A percentile compares a stretch with the other conserved stretches of the same genome.
phyloP scores from a whole-genome alignment of 2,113 vertebrate species.

The Narcine bancroftii region DNA sequence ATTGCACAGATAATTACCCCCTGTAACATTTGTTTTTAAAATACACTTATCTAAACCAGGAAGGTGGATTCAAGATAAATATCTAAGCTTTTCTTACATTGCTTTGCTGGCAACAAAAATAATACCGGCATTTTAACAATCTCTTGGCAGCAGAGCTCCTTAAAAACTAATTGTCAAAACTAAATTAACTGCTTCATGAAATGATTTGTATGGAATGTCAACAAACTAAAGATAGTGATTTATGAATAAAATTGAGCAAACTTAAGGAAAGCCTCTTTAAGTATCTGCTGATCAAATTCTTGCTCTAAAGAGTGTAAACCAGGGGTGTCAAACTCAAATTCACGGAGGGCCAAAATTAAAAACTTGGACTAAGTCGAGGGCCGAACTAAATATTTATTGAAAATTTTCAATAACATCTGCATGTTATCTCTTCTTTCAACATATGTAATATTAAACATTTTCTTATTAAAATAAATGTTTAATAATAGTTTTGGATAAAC shows the following conservation, averaged over 20 bases:
- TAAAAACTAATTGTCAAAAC: constrained; percentile 67
- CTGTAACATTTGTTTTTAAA: neutral
- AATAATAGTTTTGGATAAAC: too few species aligned
- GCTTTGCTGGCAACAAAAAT: constrained; percentile 64
- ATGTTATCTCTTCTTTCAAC: too few species aligned
- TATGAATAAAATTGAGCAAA: constrained; percentile 2
- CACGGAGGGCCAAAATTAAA: too few species aligned
- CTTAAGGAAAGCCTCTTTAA: neutral
- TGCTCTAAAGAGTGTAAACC: too few species aligned
- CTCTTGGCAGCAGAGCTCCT: constrained; percentile 66
- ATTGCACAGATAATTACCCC: neutral
- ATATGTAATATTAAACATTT: too few species aligned
- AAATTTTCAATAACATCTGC: too few species aligned
- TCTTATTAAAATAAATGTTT: too few species aligned
- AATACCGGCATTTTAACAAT: constrained; percentile 67
- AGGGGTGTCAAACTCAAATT: too few species aligned
- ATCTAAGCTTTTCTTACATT: constrained; percentile 58
- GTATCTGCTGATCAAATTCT: constrained; percentile 7
- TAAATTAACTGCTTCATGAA: constrained; percentile 56
- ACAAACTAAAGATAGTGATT: constrained; percentile 41
- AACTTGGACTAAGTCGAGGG: too few species aligned
- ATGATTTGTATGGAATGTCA: constrained; percentile 53
- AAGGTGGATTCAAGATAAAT: constrained; percentile 70
- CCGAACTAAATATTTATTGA: too few species aligned
- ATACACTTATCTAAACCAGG: constrained; percentile 68